phyloP scores from a whole-genome alignment of 2,888 invertebrate species.

The Reticulitermes lucifugus region DNA sequence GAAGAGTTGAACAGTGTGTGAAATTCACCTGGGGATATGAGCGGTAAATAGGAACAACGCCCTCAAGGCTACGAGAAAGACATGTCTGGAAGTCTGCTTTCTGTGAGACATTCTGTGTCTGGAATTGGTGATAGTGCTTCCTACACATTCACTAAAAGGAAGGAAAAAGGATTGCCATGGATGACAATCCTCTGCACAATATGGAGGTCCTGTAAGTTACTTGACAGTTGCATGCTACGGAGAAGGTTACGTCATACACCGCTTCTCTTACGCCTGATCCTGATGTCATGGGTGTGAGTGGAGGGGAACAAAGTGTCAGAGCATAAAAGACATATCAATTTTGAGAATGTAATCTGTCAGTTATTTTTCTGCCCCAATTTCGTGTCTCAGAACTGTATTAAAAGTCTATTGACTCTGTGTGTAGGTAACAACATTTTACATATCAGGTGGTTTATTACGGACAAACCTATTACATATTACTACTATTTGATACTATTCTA shows the following conservation, averaged over 20 bases:
- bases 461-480: too few species aligned
- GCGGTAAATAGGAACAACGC: neutral
- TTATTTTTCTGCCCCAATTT: neutral
- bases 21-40: slow-evolving; percentile 10
- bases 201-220: neutral
- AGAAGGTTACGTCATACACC: neutral
- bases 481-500: too few species aligned
- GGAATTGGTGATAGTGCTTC: slow-evolving; percentile 34
- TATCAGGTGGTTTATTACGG: too few species aligned
- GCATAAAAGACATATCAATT: too few species aligned
- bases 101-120: slow-evolving; percentile 25
- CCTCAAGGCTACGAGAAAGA: neutral
- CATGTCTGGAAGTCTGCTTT: neutral
- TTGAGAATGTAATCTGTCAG: neutral
- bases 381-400: neutral
- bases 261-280: too few species aligned
- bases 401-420: too few species aligned
- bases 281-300: too few species aligned
- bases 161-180: neutral
- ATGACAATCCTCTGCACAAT: neutral
- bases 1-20: neutral
- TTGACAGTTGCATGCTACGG: neutral
- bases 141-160: neutral
- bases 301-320: too few species aligned
- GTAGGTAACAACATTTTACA: too few species aligned